phyloP scores from a whole-genome alignment of 2,797 vertebrate species.

The Notolabrus celidotus region DNA sequence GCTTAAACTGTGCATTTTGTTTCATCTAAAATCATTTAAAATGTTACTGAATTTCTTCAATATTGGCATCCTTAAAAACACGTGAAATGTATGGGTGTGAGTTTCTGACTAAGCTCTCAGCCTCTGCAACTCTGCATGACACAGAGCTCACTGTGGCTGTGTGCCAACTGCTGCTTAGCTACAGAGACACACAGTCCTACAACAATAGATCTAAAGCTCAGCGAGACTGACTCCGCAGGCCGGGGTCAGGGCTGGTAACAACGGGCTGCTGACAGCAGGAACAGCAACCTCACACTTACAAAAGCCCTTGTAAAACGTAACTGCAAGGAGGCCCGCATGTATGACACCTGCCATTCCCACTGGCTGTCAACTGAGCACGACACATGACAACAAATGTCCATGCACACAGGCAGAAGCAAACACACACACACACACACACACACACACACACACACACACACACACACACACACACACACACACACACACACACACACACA shows the following conservation, averaged over 20 bases:
- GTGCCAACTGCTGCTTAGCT: constrained; percentile 79
- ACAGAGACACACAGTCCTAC: constrained; percentile 74
- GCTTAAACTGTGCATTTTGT: not conserved
- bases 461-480: constrained; percentile 48
- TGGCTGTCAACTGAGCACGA: constrained; percentile 38
- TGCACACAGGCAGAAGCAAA: constrained; percentile 63
- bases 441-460: constrained; percentile 52
- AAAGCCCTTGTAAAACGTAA: constrained; percentile 55
- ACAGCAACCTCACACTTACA: constrained; percentile 57
- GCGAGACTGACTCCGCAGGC: constrained; percentile 49
- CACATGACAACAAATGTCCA: constrained; percentile 48
- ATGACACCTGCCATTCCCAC: constrained; percentile 62
- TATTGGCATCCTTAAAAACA: not conserved
- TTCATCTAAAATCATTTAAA: not conserved
- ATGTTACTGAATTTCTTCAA: not conserved
- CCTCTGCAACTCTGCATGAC: constrained; percentile 60
- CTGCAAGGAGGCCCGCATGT: constrained; percentile 36
- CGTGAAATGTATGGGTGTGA: constrained; percentile 34
- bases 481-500: constrained; percentile 49
- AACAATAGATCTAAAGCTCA: constrained; percentile 64
- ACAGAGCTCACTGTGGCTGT: constrained; percentile 62
- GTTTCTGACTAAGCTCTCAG: constrained; percentile 50
- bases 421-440: constrained; percentile 49
- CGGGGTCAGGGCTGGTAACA: constrained; percentile 50
- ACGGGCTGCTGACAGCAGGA: constrained; percentile 61